Conservation (phyloP, 2,113 vertebrate species). For the Pluvianellus socialis region DNA sequence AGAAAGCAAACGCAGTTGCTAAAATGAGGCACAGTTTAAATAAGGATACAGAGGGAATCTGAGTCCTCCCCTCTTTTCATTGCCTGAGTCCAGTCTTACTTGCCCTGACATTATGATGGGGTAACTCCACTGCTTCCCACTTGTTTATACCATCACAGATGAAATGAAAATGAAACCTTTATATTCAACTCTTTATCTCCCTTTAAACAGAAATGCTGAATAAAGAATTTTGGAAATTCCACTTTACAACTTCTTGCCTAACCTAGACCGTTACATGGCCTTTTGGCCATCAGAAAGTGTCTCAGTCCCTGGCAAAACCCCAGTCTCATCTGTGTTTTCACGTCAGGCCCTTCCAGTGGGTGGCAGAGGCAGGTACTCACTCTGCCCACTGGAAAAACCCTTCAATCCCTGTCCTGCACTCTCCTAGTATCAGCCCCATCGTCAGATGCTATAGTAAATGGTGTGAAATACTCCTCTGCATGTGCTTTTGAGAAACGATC, state of each 20-base stretch:
- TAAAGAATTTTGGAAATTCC: background rate
- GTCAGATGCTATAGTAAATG: background rate
- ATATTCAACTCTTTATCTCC: background rate
- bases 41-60: constrained; percentile 42
- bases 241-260: background rate
- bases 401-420: background rate
- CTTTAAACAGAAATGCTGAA: background rate
- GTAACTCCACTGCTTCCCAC: background rate
- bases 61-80: background rate
- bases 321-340: background rate
- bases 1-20: background rate
- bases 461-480: background rate
- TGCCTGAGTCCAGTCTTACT: background rate
- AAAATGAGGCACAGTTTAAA: constrained; percentile 45
- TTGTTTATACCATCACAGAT: background rate
- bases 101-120: background rate
- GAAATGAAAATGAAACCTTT: background rate
- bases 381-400: background rate
- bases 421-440: background rate
- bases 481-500: background rate
- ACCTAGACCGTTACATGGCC: background rate
- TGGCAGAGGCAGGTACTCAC: background rate
- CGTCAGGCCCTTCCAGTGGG: background rate
- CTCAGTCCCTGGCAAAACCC: background rate
- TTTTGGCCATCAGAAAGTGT: background rate